Conservation (phyloP, 2,888 invertebrate genomes). For the Drosophila anceps region DNA sequence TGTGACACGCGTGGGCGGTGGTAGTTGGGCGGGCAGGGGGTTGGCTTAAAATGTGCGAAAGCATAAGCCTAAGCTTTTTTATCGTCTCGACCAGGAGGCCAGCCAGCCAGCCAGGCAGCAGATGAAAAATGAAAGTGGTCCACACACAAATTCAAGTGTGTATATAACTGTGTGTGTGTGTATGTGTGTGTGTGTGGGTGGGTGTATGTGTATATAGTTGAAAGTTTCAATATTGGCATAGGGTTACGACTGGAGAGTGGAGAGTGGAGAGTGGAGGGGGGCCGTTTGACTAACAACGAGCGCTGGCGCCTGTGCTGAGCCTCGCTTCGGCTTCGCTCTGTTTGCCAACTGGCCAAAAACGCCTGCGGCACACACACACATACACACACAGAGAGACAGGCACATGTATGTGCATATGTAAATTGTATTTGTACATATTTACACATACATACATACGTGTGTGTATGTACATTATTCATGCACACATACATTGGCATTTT, state of each 20-base stretch:
- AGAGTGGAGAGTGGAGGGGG: background rate
- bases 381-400: constrained; percentile 24
- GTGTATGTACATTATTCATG: constrained; percentile 68
- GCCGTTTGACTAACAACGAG: constrained; percentile 48
- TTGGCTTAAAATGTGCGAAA: constrained; percentile 74
- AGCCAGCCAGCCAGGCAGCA: constrained; percentile 54
- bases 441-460: constrained; percentile 16
- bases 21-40: constrained; percentile 11
- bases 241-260: constrained; percentile 29
- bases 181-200: constrained; percentile 13
- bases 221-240: constrained; percentile 77
- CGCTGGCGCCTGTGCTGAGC: constrained; percentile 33
- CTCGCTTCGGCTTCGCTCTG: constrained; percentile 33
- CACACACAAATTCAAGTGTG: constrained; percentile 36
- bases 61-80: constrained; percentile 80
- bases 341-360: constrained; percentile 71
- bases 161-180: constrained; percentile 26
- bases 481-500: constrained; percentile 60
- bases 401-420: constrained; percentile 39
- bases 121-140: constrained; percentile 67
- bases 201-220: constrained; percentile 63
- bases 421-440: constrained; percentile 43
- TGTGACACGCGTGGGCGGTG: background rate
- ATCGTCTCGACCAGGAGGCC: constrained; percentile 74
- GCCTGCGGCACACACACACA: constrained; percentile 57